phyloP scores from a whole-genome alignment of 2,113 vertebrate species.

The Ornithorhynchus anatinus region DNA sequence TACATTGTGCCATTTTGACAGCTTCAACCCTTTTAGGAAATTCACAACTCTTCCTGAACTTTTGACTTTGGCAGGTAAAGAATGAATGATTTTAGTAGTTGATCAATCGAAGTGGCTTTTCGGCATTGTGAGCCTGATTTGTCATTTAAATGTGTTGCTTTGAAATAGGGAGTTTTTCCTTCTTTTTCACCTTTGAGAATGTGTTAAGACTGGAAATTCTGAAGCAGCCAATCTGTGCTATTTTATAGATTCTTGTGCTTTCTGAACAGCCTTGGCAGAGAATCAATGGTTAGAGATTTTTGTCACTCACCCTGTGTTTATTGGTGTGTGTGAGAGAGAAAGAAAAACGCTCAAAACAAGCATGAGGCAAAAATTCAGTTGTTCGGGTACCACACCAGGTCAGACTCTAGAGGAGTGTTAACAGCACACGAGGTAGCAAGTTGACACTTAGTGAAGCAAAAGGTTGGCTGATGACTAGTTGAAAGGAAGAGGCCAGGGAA shows the following conservation, averaged over 20 bases:
- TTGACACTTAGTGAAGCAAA: slow-evolving; percentile 34
- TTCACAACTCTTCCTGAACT: neutral
- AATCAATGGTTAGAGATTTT: slow-evolving; percentile 10
- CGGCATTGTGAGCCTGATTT: neutral
- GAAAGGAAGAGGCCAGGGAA: slow-evolving; percentile 6
- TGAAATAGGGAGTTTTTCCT: neutral
- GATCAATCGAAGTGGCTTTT: neutral
- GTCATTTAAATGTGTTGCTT: neutral
- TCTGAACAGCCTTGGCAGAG: neutral
- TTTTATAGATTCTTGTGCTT: slow-evolving; percentile 19
- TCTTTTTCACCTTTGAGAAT: neutral
- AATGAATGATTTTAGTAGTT: neutral
- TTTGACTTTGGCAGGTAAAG: neutral
- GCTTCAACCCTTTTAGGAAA: neutral
- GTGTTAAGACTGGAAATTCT: neutral
- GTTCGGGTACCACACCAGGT: slow-evolving; percentile 3
- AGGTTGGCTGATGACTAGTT: slow-evolving; percentile 32
- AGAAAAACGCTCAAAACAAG: neutral
- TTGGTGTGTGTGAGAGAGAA: slow-evolving; percentile 17
- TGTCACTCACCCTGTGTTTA: slow-evolving; percentile 25
- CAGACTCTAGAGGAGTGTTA: slow-evolving; percentile 1
- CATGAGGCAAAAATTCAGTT: neutral
- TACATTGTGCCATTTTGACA: neutral
- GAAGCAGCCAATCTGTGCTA: neutral
- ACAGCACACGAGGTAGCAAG: neutral